phyloP scores from a whole-genome alignment of 2,797 vertebrate genomes.

The Xerus rutilus region DNA sequence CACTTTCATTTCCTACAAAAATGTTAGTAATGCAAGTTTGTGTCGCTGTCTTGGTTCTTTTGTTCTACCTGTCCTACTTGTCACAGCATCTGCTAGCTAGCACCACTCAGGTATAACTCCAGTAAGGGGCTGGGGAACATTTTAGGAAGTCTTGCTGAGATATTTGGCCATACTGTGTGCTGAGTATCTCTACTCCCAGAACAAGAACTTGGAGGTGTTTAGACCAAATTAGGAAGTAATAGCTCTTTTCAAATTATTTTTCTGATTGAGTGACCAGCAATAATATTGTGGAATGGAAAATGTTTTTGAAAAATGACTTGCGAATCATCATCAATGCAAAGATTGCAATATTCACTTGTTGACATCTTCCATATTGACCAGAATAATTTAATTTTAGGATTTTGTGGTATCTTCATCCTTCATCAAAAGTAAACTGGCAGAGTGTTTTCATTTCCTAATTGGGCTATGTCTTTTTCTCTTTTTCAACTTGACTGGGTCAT shows the following conservation, averaged over 20 bases:
- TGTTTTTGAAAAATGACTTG: background rate
- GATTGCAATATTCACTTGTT: background rate
- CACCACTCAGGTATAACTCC: background rate
- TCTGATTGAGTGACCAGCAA: background rate
- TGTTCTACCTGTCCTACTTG: background rate
- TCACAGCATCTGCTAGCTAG: background rate
- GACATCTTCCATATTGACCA: background rate
- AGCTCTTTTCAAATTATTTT: background rate
- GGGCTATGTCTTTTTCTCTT: background rate
- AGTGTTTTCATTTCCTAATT: slow-evolving; percentile 60
- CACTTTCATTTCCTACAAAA: background rate
- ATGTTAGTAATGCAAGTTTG: background rate
- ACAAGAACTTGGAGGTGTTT: background rate
- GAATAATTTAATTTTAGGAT: slow-evolving; percentile 18
- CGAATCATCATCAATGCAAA: background rate
- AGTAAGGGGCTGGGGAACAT: background rate
- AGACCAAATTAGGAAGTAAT: background rate
- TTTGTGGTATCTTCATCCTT: slow-evolving; percentile 9
- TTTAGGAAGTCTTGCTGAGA: background rate
- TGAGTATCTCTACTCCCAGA: background rate
- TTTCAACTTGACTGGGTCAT: slow-evolving; percentile 53
- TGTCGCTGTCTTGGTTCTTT: background rate
- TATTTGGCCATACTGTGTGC: background rate
- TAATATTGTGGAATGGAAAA: background rate
- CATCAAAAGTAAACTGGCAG: slow-evolving; percentile 24